These are phyloP conservation scores for Intellagama lesueurii DNA, from an alignment of 2,797 vertebrate genomes.

Conservation along the genomic window DNA sequence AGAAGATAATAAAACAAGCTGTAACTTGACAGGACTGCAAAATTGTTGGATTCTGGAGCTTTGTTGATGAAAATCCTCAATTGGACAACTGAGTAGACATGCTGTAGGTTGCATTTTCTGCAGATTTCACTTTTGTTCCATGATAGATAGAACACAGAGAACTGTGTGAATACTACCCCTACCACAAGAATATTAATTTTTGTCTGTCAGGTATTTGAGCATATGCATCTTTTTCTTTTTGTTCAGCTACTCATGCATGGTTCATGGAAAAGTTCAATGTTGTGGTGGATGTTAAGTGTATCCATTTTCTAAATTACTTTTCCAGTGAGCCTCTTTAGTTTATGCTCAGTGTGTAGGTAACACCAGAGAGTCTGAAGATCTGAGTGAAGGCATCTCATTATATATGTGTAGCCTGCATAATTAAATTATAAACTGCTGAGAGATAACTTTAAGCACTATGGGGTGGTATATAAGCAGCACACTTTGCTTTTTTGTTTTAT, in stretches of 20 bases:
- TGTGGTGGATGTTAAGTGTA: background rate
- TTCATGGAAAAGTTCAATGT: background rate
- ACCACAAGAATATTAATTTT: background rate
- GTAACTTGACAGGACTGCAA: background rate
- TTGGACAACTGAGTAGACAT: background rate
- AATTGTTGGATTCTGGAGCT: background rate
- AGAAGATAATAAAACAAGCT: background rate
- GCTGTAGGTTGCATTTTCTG: background rate
- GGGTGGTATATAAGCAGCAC: too few species aligned
- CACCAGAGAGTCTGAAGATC: background rate
- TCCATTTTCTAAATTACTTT: background rate
- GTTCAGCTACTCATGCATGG: background rate
- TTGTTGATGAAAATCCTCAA: background rate
- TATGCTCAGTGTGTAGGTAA: background rate
- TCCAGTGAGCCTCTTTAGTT: background rate
- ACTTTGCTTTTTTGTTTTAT: too few species aligned
- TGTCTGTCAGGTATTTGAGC: background rate
- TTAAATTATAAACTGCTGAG: too few species aligned
- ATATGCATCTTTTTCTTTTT: background rate
- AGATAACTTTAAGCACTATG: too few species aligned
- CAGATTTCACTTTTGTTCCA: background rate
- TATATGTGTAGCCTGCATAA: too few species aligned
- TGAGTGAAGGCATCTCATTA: background rate
- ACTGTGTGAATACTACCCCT: background rate
- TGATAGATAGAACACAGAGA: background rate